Base-by-base conservation (phyloP, 2,888 invertebrate genomes). In the Athalia rosae region DNA sequence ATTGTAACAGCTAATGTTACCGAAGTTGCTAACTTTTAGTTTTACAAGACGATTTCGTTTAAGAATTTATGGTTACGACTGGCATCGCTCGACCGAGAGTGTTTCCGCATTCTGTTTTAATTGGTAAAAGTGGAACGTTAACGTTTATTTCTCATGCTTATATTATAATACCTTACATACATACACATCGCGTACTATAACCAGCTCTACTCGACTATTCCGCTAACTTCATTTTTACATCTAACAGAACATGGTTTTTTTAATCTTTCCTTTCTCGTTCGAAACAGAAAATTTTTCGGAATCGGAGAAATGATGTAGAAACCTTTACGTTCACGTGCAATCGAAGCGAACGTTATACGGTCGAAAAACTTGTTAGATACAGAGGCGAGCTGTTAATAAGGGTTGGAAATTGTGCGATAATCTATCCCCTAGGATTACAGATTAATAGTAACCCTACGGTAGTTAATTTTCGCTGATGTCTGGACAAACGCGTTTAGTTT, bases 21-120 rank as follows among this genome's bases (percentile, higher is more conserved):
- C 87, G 82, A 86, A 87, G 86, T 86, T 86, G 84, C 86, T 85
- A 89, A 88, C 88, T 89, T 89, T 89, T 87, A 88, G 88, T 88
- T 89, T 89, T 89, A 89, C 88, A 84, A 86, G 84, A 81, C 87
- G 86, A 89, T 89, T 89, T 84, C 89, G 85, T 89, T 89, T 88
- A 89, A 89, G 89, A 89, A 89, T 89, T 89, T 88, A 89, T 84
- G 86, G 79, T 88, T 87, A 89, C 88, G 87, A 80, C 84, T 79
- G 76, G 47, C 45, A n/a, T 41, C 11, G n/a, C 41, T 13, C 53
- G 13, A 8, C 5, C 61, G 48, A 50, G 61, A 62, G 61, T 61
- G n/a, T 41, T 61, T 11, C 61, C 48, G 9, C 61, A 13, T 59
- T 74, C 74, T 59, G 48, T 47, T 62, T 74, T 74, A 74, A 74